Base-by-base conservation (phyloP, 2,797 vertebrate species). In the Catamblyrhynchus diadema region DNA sequence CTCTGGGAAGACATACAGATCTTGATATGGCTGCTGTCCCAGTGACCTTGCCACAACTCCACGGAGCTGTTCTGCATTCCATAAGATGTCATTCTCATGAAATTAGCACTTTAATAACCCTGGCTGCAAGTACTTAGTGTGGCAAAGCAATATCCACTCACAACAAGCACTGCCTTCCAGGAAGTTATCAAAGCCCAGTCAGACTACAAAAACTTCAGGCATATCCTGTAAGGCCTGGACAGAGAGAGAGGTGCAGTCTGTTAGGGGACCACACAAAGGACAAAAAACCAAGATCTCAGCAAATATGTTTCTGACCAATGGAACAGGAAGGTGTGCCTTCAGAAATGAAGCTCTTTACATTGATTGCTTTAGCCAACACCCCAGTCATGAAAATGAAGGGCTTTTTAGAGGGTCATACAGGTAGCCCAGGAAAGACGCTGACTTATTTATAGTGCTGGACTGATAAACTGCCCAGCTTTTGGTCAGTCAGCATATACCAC, bases 51-150 rank as follows among this genome's bases (percentile, higher is more conserved):
- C 33, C 54, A 84, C 82, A 94, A 56, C 59, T 69, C 74, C 3
- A 1, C 0, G 0, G 70, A 86, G 83, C 81, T 81, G 70, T 30
- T 84, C 54, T 72, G 37, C 30, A 19, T 87, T 88, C 89, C 23
- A 0, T 14, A 81, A 88, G n/a, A 94, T 50, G 80, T 71, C 91
- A 92, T 71, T 91, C 85, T 74, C 61, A 57, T 57, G 24, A 94
- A 95, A 94, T 83, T 69, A 94, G 82, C 77, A 86, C 90, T 95
- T 83, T 42, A 96, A 86, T 73, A 84, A 90, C 83, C 73, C 72
- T 75, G 59, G 77, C 66, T 90, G 61, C 73, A 81, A 86, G 39
- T 15, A 69, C 32, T 65, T 60, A 8, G 39, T 7, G 39, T 44
- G 39, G 66, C 60, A 85, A 92, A 90, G 81, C 74, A 88, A 79